These are phyloP conservation scores for Toxotes lorentzi DNA, from an alignment of 2,797 vertebrate species.

Conservation along the genomic window DNA sequence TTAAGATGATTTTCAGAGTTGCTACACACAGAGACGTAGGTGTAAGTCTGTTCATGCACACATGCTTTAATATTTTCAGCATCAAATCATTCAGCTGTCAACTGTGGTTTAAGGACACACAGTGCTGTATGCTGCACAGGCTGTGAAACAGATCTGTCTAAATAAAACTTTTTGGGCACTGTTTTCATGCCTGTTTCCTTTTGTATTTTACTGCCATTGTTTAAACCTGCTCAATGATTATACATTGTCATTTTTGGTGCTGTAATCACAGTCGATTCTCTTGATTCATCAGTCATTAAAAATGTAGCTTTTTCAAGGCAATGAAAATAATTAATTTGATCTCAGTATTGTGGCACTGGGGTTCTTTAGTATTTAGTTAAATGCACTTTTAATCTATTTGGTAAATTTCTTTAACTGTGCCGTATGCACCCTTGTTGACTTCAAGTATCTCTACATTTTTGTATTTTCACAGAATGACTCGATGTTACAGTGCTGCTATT, in stretches of 20 bases:
- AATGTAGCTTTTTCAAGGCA: no score
- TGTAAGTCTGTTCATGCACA: conserved; percentile 35
- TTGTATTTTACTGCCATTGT: not conserved
- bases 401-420: not conserved
- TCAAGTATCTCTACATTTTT: not conserved
- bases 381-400: not conserved
- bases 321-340: not conserved
- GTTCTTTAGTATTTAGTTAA: no score
- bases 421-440: not conserved
- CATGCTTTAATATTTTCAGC: not conserved
- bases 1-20: conserved; percentile 69
- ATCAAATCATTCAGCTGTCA: not conserved
- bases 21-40: rapidly evolving
- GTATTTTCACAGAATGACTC: conserved; percentile 49
- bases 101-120: no score
- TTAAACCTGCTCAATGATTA: not conserved
- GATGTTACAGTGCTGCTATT: conserved; percentile 53
- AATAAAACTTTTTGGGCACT: no score
- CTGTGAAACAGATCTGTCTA: no score
- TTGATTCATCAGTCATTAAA: not conserved
- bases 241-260: not conserved
- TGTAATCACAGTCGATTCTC: not conserved
- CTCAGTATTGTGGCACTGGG: no score
- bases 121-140: no score
- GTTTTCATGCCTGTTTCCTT: not conserved